A percentile compares a stretch with the other conserved stretches of the same genome.
Evolutionary conservation across 1,140 invertebrate genomes (phyloP).

Genomic region (Samia ricini): DNA sequence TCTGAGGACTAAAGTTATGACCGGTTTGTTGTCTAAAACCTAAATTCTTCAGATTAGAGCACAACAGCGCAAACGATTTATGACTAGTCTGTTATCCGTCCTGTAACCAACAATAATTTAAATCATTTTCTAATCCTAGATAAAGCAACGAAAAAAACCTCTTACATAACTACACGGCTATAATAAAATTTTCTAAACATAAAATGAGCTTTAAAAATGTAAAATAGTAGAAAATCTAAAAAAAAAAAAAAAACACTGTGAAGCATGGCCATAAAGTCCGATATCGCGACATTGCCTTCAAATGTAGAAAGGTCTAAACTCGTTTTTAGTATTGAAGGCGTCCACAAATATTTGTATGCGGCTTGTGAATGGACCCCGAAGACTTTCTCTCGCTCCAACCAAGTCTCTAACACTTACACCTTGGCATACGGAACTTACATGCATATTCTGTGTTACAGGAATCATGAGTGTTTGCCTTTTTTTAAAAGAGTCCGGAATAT

Average conservation of each 20-base stretch:
- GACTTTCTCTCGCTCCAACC: slow-evolving; percentile 63
- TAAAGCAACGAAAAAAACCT: too few relatives aligned
- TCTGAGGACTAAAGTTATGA: too few relatives aligned
- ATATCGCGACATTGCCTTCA: slow-evolving; percentile 26
- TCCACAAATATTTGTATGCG: slow-evolving; percentile 75
- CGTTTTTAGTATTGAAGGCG: slow-evolving; percentile 68
- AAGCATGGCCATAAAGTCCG: background rate
- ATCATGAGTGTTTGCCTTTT: background rate
- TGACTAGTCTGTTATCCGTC: too few relatives aligned
- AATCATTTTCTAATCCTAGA: too few relatives aligned
- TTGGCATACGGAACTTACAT: slow-evolving; percentile 24
- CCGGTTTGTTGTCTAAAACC: too few relatives aligned
- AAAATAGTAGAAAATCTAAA: background rate
- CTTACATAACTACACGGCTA: too few relatives aligned
- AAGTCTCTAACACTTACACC: slow-evolving; percentile 51
- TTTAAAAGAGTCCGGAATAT: background rate
- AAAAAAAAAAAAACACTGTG: background rate
- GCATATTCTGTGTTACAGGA: slow-evolving; percentile 1
- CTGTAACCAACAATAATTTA: too few relatives aligned
- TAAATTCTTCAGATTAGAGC: too few relatives aligned
- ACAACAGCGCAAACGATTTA: too few relatives aligned
- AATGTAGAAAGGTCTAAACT: slow-evolving; percentile 68
- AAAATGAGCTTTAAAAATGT: background rate
- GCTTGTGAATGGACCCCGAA: slow-evolving; percentile 69
- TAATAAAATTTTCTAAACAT: background rate